Evolutionary conservation across 2,113 vertebrate genomes (phyloP).

Genomic region (Tursiops truncatus): DNA sequence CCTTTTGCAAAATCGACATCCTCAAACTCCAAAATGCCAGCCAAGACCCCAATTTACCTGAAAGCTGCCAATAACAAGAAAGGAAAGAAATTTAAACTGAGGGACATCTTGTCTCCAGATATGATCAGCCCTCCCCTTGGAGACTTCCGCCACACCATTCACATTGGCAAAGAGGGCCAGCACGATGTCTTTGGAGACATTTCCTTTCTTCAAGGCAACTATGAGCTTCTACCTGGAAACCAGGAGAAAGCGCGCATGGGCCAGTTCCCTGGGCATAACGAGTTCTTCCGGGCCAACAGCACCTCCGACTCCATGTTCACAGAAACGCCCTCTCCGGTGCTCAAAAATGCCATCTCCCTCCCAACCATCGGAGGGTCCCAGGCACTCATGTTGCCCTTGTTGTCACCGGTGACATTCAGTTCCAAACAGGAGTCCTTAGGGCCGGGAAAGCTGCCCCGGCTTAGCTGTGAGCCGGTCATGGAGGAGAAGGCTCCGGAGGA

Average conservation of each 20-base stretch:
- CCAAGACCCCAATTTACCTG: slow-evolving; percentile 98
- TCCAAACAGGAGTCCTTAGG: slow-evolving; percentile 89
- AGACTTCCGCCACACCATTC: slow-evolving; percentile 98
- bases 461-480: slow-evolving; percentile 87
- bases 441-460: slow-evolving; percentile 84
- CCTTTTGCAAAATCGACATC: not conserved
- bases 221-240: slow-evolving; percentile 93
- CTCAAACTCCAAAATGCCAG: slow-evolving; percentile 90
- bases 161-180: slow-evolving; percentile 96
- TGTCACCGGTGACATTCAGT: slow-evolving; percentile 90
- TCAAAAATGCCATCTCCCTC: slow-evolving; percentile 99
- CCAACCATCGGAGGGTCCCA: slow-evolving; percentile 96
- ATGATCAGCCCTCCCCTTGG: slow-evolving; percentile 99
- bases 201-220: slow-evolving; percentile 98
- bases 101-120: slow-evolving; percentile 97
- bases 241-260: slow-evolving; percentile 85
- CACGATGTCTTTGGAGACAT: slow-evolving; percentile 97
- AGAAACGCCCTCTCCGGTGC: slow-evolving; percentile 96
- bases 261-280: slow-evolving; percentile 87
- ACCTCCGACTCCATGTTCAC: slow-evolving; percentile 93
- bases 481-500: slow-evolving; percentile 87
- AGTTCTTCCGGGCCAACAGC: slow-evolving; percentile 95
- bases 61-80: slow-evolving; percentile 95
- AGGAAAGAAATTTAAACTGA: slow-evolving; percentile 97
- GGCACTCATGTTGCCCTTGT: slow-evolving; percentile 92